Percentiles rank a stretch among this genome's conserved stretches.
phyloP scores from a whole-genome alignment of 2,113 vertebrate species.

The Mus pahari region DNA sequence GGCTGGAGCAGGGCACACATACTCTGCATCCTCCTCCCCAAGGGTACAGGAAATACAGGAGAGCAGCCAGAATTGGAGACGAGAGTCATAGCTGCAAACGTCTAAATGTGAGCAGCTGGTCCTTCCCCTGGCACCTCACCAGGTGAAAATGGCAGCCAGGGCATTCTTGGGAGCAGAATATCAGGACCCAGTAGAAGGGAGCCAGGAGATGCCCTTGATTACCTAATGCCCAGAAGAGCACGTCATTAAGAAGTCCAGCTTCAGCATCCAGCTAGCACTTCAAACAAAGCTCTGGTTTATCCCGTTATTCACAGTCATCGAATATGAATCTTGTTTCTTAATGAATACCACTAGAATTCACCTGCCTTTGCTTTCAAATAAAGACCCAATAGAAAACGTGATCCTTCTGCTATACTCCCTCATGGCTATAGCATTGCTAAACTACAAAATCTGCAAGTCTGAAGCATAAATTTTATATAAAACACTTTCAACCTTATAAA shows the following conservation, averaged over 20 bases:
- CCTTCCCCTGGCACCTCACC: conserved; percentile 63
- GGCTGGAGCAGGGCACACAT: conserved; percentile 28
- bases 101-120: conserved; percentile 65
- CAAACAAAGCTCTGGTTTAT: conserved; percentile 22
- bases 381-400: background rate
- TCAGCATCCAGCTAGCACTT: conserved; percentile 36
- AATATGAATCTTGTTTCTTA: background rate
- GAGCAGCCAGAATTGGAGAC: conserved; percentile 51
- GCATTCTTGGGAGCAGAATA: conserved; percentile 58
- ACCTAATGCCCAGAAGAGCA: conserved; percentile 58
- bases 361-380: background rate
- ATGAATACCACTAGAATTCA: background rate
- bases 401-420: background rate
- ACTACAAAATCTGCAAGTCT: background rate
- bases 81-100: conserved; percentile 46
- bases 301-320: background rate
- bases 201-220: conserved; percentile 57
- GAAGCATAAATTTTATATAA: conserved; percentile 10
- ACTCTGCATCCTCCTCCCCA: conserved; percentile 20
- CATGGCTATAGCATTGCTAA: background rate
- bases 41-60: conserved; percentile 44
- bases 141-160: conserved; percentile 77
- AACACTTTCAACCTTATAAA: conserved; percentile 38
- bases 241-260: conserved; percentile 42
- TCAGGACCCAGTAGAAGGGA: conserved; percentile 8